Conservation (phyloP, 2,113 vertebrate species). For the Orycteropus afer region DNA sequence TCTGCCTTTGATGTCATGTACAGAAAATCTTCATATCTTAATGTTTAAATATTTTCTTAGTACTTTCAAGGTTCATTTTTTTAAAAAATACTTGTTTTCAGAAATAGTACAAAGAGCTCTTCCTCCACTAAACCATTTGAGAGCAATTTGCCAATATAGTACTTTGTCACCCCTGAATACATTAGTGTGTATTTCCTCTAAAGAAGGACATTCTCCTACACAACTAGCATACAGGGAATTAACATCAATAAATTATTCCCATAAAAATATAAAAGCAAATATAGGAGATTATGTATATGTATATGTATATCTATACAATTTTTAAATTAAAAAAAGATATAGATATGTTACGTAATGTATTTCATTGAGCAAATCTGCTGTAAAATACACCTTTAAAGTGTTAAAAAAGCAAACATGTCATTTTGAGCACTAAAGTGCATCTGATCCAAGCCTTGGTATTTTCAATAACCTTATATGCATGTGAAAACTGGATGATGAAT, state of each 20-base stretch:
- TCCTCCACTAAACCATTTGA: background rate
- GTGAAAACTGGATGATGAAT: too few relatives aligned
- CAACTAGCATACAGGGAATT: background rate
- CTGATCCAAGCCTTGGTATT: too few relatives aligned
- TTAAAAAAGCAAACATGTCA: too few relatives aligned
- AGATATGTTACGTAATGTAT: too few relatives aligned
- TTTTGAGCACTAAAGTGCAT: too few relatives aligned
- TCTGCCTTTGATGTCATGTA: background rate
- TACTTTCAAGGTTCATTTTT: background rate
- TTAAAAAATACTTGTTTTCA: background rate
- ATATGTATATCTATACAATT: too few relatives aligned
- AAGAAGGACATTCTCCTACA: background rate
- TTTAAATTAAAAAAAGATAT: too few relatives aligned
- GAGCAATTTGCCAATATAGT: background rate
- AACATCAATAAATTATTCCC: background rate
- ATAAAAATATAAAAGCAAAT: too few relatives aligned
- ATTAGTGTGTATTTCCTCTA: background rate
- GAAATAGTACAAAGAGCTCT: background rate
- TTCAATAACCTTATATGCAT: too few relatives aligned
- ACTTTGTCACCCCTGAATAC: background rate
- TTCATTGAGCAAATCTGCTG: too few relatives aligned
- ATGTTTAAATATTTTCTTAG: background rate
- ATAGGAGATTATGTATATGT: too few relatives aligned
- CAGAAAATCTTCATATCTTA: slow-evolving; percentile 22
- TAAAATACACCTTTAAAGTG: too few relatives aligned